Evolutionary conservation across 2,797 vertebrate species (phyloP).

Genomic region (Emydoidea blandingii): DNA sequence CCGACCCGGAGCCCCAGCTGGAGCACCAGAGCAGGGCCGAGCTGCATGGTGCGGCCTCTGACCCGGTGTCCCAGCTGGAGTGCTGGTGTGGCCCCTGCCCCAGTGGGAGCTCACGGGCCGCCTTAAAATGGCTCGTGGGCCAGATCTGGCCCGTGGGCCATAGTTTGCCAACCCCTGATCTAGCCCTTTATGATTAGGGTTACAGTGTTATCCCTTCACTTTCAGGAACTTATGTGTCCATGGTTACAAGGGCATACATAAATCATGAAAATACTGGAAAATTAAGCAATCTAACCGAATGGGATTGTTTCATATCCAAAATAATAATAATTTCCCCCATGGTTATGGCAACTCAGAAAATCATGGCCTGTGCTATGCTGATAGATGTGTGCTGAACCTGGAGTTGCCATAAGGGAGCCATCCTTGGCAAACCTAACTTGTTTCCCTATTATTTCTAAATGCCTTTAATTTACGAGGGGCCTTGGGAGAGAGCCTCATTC

Average conservation of each 20-base stretch:
- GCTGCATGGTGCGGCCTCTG: fast-evolving
- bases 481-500: not conserved
- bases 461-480: not conserved
- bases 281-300: fast-evolving
- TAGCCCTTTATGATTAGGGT: not conserved
- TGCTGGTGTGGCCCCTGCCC: no score
- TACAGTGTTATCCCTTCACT: fast-evolving
- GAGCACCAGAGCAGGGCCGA: no score
- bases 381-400: not conserved
- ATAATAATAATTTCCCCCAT: fast-evolving
- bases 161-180: no score
- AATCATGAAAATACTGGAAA: fast-evolving
- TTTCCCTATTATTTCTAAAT: not conserved
- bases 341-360: fast-evolving
- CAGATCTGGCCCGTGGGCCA: no score
- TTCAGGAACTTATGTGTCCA: fast-evolving
- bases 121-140: no score
- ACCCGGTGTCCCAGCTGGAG: no score
- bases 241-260: fast-evolving
- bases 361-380: fast-evolving
- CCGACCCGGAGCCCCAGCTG: no score
- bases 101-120: no score
- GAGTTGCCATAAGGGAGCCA: not conserved
- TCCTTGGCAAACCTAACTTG: not conserved
- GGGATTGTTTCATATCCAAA: not conserved